Conservation (phyloP, 2,888 invertebrate species). For the Watsonalla cultraria region DNA sequence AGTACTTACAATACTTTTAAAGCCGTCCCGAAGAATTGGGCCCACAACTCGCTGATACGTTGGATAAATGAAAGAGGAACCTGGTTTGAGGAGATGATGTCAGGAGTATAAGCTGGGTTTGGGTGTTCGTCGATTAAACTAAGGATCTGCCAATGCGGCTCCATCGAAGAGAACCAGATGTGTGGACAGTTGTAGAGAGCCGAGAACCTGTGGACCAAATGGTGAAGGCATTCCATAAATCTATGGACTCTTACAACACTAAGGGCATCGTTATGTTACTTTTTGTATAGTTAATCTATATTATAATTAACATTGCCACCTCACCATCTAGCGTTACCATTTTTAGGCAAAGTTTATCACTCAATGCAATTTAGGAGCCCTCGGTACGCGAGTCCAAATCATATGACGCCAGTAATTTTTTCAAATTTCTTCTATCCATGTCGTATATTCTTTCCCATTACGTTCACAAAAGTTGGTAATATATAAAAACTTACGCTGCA, state of each 20-base stretch:
- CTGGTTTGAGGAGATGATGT: slow-evolving; percentile 19
- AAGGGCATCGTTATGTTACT: too few relatives aligned
- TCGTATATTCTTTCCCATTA: too few relatives aligned
- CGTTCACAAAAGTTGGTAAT: background rate
- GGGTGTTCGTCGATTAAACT: slow-evolving; percentile 38
- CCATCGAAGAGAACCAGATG: slow-evolving; percentile 40
- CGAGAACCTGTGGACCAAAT: slow-evolving; percentile 27
- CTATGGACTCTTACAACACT: too few relatives aligned
- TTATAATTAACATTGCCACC: too few relatives aligned
- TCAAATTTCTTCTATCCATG: too few relatives aligned
- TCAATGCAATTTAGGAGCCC: too few relatives aligned
- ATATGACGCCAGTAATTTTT: too few relatives aligned
- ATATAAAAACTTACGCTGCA: slow-evolving; percentile 3
- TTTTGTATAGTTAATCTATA: too few relatives aligned
- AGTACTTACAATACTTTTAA: slow-evolving; percentile 21
- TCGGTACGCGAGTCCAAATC: too few relatives aligned
- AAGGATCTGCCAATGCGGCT: slow-evolving; percentile 40
- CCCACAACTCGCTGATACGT: slow-evolving; percentile 33
- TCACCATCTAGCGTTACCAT: too few relatives aligned
- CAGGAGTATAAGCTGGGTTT: slow-evolving; percentile 43
- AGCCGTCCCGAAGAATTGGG: slow-evolving; percentile 9
- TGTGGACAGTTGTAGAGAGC: slow-evolving; percentile 38
- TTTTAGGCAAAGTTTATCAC: too few relatives aligned
- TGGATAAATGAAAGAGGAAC: slow-evolving; percentile 44
- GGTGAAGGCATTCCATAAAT: too few relatives aligned